These are phyloP conservation scores for Drosophila parvula DNA, from an alignment of 1,140 invertebrate genomes.

Conservation along the genomic window DNA sequence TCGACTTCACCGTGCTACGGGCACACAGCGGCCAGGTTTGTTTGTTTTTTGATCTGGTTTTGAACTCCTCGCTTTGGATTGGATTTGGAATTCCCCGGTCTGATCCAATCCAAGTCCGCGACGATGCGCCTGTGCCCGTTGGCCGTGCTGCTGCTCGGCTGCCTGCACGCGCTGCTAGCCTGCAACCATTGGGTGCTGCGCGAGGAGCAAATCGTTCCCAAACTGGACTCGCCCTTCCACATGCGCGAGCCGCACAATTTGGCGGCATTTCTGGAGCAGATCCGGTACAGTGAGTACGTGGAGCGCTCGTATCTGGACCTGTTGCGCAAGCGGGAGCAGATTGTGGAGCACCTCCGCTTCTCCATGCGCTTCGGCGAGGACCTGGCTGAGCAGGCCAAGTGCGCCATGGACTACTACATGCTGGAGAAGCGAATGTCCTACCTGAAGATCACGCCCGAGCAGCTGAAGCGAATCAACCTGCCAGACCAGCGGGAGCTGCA, in stretches of 20 bases:
- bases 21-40: background rate
- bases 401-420: slow-evolving; percentile 74
- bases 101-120: background rate
- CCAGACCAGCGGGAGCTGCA: slow-evolving; percentile 59
- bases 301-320: slow-evolving; percentile 73
- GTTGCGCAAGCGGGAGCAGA: slow-evolving; percentile 66
- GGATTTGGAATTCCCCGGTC: background rate
- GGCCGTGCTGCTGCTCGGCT: slow-evolving; percentile 39
- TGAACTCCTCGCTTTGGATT: slow-evolving; percentile 5
- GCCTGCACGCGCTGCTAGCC: slow-evolving; percentile 54
- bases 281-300: slow-evolving; percentile 84
- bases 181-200: slow-evolving; percentile 79
- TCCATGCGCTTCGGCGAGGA: slow-evolving; percentile 75
- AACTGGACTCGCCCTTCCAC: slow-evolving; percentile 91
- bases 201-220: slow-evolving; percentile 71
- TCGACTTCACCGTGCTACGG: no score
- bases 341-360: slow-evolving; percentile 74
- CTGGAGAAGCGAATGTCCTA: slow-evolving; percentile 74
- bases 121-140: slow-evolving; percentile 55
- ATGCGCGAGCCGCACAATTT: slow-evolving; percentile 92
- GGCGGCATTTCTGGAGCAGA: slow-evolving; percentile 92
- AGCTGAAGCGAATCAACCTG: slow-evolving; percentile 66
- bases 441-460: slow-evolving; percentile 66
- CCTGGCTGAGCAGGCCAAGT: slow-evolving; percentile 77
- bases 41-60: slow-evolving; percentile 3